Conservation (phyloP, 2,113 vertebrate species). For the Telmatochromis sp. region DNA sequence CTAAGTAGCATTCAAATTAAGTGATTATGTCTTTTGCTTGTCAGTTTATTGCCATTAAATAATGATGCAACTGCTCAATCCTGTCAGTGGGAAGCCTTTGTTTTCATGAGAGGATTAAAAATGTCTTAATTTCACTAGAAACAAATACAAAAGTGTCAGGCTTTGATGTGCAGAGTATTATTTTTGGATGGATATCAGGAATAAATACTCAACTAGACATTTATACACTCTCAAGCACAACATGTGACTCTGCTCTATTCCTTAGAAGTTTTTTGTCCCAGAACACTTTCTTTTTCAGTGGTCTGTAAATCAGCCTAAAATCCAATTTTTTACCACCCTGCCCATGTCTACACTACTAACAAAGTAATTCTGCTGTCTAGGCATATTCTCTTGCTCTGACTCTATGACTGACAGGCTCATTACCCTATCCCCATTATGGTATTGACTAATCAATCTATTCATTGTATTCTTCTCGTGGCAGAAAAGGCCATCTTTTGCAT, state of each 20-base stretch:
- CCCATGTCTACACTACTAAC: not conserved
- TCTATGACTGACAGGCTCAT: slow-evolving; percentile 64
- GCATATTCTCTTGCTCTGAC: slow-evolving; percentile 21
- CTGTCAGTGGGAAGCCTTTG: not conserved
- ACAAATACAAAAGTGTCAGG: not conserved
- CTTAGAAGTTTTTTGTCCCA: not conserved
- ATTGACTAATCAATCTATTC: slow-evolving; percentile 71
- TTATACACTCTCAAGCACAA: not conserved
- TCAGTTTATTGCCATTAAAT: not conserved
- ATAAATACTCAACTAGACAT: not conserved
- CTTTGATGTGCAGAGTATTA: not conserved
- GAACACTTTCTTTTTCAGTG: not conserved
- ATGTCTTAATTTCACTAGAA: not conserved
- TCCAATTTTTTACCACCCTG: not conserved
- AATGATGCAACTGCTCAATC: not conserved
- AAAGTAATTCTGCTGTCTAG: slow-evolving; percentile 10
- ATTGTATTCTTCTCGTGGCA: slow-evolving; percentile 45
- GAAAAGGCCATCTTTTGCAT: slow-evolving; percentile 60
- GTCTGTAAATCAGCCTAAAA: not conserved
- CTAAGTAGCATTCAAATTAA: not conserved
- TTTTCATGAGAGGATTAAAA: slow-evolving; percentile 7
- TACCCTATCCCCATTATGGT: slow-evolving; percentile 64
- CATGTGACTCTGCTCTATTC: not conserved
- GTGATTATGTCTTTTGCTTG: not conserved
- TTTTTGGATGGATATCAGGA: not conserved